phyloP scores from a whole-genome alignment of 2,888 invertebrate species.

The Octodonta nipae region DNA sequence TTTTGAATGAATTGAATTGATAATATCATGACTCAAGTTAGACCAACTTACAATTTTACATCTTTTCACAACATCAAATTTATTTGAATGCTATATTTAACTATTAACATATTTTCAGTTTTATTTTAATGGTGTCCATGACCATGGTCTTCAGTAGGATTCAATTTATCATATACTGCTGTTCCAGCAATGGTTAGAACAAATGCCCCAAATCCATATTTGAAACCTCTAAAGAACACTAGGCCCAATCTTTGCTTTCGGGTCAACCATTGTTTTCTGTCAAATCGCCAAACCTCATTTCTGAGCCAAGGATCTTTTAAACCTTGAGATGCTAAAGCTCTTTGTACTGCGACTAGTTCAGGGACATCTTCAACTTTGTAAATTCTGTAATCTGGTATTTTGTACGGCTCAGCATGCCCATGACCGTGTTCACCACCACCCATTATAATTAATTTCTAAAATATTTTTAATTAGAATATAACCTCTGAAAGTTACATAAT shows the following conservation, averaged over 20 bases:
- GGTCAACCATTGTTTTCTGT: slow-evolving; percentile 47
- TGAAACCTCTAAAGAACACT: slow-evolving; percentile 51
- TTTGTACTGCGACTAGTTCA: slow-evolving; percentile 48
- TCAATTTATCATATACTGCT: slow-evolving; percentile 24
- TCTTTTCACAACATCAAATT: too few species aligned
- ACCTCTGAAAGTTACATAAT: too few species aligned
- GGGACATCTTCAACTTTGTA: slow-evolving; percentile 62
- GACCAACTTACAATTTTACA: too few species aligned
- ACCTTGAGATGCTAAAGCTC: slow-evolving; percentile 54
- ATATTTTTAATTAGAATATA: too few species aligned
- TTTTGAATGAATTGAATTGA: too few species aligned
- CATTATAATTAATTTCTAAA: slow-evolving; percentile 4
- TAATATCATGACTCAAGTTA: too few species aligned
- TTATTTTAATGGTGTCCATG: slow-evolving; percentile 26
- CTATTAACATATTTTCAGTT: too few species aligned
- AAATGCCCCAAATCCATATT: slow-evolving; percentile 47
- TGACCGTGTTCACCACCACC: slow-evolving; percentile 33
- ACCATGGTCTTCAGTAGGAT: slow-evolving; percentile 34
- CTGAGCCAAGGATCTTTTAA: slow-evolving; percentile 79
- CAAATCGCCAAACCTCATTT: slow-evolving; percentile 74
- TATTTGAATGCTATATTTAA: too few species aligned
- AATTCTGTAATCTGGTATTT: slow-evolving; percentile 55
- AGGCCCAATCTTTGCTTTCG: slow-evolving; percentile 33
- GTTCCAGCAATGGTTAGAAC: slow-evolving; percentile 40
- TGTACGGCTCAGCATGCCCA: slow-evolving; percentile 44